These are phyloP conservation scores for Agriotes lineatus DNA, from an alignment of 2,888 invertebrate genomes.

Conservation along the genomic window DNA sequence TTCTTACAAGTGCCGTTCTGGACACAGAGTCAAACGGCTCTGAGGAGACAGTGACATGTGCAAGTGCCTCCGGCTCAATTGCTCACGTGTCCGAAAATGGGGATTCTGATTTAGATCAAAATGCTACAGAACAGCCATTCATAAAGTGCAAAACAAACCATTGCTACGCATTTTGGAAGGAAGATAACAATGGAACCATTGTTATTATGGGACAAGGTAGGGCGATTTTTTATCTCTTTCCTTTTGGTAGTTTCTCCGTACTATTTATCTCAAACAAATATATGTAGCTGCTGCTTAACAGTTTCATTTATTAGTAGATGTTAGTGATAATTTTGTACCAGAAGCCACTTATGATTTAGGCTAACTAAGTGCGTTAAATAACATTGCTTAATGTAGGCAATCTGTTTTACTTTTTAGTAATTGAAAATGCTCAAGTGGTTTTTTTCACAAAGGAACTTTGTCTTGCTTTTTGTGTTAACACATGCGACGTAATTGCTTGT, in stretches of 20 bases:
- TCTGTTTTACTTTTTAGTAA: conserved; percentile 22
- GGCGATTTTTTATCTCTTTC: neutral
- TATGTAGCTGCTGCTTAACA: neutral
- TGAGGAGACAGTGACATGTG: conserved; percentile 55
- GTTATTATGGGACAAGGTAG: conserved; percentile 79
- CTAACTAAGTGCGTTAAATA: neutral
- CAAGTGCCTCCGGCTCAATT: conserved; percentile 54
- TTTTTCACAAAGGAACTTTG: conserved; percentile 22
- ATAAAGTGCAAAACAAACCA: conserved; percentile 50
- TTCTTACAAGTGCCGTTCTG: conserved; percentile 22
- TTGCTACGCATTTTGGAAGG: conserved; percentile 81
- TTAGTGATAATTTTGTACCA: too few relatives aligned
- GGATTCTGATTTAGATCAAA: conserved; percentile 49
- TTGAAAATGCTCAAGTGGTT: neutral
- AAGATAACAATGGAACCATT: conserved; percentile 72
- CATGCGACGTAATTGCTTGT: neutral
- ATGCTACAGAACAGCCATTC: conserved; percentile 33
- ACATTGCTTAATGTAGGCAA: neutral
- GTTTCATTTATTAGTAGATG: neutral
- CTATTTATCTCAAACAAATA: neutral
- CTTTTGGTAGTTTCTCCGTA: too few relatives aligned
- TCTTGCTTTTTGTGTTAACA: conserved; percentile 19
- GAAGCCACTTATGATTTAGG: conserved; percentile 17
- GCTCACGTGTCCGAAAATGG: conserved; percentile 58
- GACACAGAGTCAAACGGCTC: conserved; percentile 30